Evolutionary conservation across 2,797 vertebrate genomes (phyloP).

Genomic region (Pteronotus mesoamericanus): DNA sequence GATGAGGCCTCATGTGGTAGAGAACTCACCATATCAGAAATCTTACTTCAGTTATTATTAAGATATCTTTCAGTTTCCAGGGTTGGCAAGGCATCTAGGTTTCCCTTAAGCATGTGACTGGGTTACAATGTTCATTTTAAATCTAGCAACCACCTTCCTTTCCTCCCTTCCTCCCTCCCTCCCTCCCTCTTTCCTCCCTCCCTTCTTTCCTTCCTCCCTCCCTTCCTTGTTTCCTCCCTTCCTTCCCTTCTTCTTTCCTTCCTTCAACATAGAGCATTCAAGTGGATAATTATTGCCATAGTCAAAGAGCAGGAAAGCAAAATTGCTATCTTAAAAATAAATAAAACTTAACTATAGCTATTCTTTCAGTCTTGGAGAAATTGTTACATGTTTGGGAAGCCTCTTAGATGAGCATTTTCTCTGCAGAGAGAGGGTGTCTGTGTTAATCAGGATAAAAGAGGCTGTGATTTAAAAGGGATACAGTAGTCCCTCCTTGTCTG

Average conservation of each 20-base stretch:
- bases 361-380: background rate
- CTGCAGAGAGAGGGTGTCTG: background rate
- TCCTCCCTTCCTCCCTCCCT: too few relatives aligned
- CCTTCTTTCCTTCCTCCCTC: too few relatives aligned
- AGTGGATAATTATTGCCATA: background rate
- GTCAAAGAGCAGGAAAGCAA: background rate
- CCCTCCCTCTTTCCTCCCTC: too few relatives aligned
- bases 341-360: background rate
- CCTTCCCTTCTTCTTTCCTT: background rate
- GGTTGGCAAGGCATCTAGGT: background rate
- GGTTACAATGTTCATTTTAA: background rate
- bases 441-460: background rate
- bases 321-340: background rate
- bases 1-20: background rate
- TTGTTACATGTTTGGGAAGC: background rate
- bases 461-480: background rate
- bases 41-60: background rate
- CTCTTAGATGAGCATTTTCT: background rate
- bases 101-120: background rate
- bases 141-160: too few relatives aligned
- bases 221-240: background rate
- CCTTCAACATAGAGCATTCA: background rate
- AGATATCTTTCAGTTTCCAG: background rate
- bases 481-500: background rate
- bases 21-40: background rate